phyloP scores from a whole-genome alignment of 2,888 invertebrate species.

The Ophioninae sp. region DNA sequence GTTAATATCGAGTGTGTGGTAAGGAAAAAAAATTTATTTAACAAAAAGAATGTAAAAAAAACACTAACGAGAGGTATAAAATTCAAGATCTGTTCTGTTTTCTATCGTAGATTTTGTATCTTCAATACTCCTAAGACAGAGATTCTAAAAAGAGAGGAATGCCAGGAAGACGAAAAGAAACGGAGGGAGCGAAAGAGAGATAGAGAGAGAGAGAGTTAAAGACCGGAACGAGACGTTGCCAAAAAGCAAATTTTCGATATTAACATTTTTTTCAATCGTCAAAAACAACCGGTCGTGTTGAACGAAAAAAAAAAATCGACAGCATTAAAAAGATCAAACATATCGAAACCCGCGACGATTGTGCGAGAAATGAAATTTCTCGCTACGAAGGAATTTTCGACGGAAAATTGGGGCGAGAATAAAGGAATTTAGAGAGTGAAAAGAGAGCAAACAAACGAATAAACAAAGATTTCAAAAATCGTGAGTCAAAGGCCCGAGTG shows the following conservation, averaged over 20 bases:
- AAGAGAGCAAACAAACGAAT: conserved; percentile 1
- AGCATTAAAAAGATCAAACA: conserved; percentile 44
- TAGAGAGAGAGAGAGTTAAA: neutral
- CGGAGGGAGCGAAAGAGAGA: conserved; percentile 52
- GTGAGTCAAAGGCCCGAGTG: conserved; percentile 51
- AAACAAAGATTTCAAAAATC: conserved; percentile 25
- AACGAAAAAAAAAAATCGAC: conserved; percentile 7
- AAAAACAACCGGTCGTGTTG: conserved; percentile 29
- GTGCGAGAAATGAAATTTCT: conserved; percentile 49
- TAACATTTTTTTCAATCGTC: conserved; percentile 33
- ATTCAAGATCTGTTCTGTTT: conserved; percentile 79
- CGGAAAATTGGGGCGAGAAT: conserved; percentile 5
- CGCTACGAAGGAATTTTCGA: neutral
- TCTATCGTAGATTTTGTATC: conserved; percentile 81
- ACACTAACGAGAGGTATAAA: conserved; percentile 60
- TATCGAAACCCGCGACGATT: conserved; percentile 45
- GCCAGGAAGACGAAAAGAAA: conserved; percentile 37
- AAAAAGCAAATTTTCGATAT: conserved; percentile 42
- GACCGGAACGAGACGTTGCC: conserved; percentile 9
- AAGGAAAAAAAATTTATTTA: conserved; percentile 58
- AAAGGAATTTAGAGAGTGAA: conserved; percentile 1
- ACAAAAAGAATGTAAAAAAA: conserved; percentile 15
- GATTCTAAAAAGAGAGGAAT: conserved; percentile 63
- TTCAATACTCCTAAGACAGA: conserved; percentile 77
- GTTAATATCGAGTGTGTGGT: conserved; percentile 77